Percentiles rank a stretch among this genome's conserved stretches.
Conservation (phyloP, 2,888 invertebrate species). For the Meta bourneti region DNA sequence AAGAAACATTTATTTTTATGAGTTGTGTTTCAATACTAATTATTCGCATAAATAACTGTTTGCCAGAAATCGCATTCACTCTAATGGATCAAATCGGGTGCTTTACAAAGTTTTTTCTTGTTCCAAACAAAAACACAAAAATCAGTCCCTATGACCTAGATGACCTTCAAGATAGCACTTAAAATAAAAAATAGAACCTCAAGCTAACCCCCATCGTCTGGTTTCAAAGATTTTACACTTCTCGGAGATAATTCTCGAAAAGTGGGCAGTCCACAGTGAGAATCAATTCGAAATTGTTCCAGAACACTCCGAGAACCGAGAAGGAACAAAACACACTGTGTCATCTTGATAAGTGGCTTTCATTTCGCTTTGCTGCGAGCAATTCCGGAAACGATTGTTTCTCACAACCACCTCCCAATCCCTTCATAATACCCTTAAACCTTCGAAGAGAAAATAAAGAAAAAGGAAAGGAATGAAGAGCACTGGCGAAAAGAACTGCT, state of each 20-base stretch:
- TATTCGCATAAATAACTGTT: too few species aligned
- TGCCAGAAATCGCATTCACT: too few species aligned
- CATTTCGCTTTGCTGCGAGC: constrained; percentile 31
- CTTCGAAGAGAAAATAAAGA: constrained; percentile 30
- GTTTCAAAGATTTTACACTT: not conserved
- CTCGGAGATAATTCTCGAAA: not conserved
- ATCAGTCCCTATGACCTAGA: too few species aligned
- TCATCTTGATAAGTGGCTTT: constrained; percentile 49
- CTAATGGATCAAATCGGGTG: too few species aligned
- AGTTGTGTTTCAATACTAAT: too few species aligned
- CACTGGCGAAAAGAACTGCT: constrained; percentile 60
- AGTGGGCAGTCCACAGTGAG: not conserved
- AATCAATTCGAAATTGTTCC: constrained; percentile 35
- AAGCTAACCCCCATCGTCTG: not conserved
- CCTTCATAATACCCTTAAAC: constrained; percentile 46
- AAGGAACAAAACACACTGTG: constrained; percentile 26
- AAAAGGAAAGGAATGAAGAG: constrained; percentile 39
- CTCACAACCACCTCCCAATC: not conserved
- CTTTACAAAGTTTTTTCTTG: too few species aligned
- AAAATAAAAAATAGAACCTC: too few species aligned
- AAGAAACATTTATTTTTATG: too few species aligned
- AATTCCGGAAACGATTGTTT: constrained; percentile 59
- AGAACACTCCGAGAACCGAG: not conserved
- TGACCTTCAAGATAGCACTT: too few species aligned
- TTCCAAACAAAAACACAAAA: too few species aligned